Base-by-base conservation (phyloP, 2,113 vertebrate species). In the Uria lomvia region DNA sequence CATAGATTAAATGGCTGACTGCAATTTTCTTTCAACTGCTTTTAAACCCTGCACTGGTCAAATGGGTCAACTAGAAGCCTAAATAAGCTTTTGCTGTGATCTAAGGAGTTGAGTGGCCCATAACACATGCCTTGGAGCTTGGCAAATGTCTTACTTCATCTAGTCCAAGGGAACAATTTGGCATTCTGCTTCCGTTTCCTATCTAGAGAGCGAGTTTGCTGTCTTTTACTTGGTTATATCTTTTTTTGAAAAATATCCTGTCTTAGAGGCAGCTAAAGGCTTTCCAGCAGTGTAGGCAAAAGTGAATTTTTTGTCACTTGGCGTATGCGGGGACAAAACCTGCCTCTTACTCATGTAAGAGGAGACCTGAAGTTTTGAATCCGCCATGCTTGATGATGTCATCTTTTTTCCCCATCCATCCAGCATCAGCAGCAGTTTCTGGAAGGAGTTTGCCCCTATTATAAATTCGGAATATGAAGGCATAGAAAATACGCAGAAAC, bases 1-100 rank as follows among this genome's bases (percentile, higher is more conserved):
- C 81, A 80, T 52, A 78, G 88, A 94, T 92, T 95, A 94, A 94
- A 92, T 90, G 88, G 53, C 52, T 93, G 86, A 80, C 86, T 94
- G 86, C 79, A 88, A 91, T 86, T 94, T 91, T 86, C 91, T 88
- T 96, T 96, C 86, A 92, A 42, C 72, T 50, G 20, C 68, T 86
- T 95, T 95, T 94, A 95, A 95, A 80, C 17, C 32, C 42, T 92
- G 34, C 10, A 32, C 45, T 36, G 40, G 88, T 90, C 86, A 92
- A 95, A 85, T 47, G 88, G 90, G 93, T 92, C 93, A 94, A 95
- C 79, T 2, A 72, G 56, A 80, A 80, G 50, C 60, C 55, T 42
- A 70, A 92, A 77, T 45, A 83, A 92, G 67, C 53, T 92, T 93
- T 88, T 88, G 12, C 75, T 94, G 63, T 53, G 50, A 91, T 91